A percentile compares a stretch with the other conserved stretches of the same genome.
These are phyloP conservation scores for Drosophila rhopaloa DNA, from an alignment of 1,140 invertebrate species.

Conservation along the genomic window DNA sequence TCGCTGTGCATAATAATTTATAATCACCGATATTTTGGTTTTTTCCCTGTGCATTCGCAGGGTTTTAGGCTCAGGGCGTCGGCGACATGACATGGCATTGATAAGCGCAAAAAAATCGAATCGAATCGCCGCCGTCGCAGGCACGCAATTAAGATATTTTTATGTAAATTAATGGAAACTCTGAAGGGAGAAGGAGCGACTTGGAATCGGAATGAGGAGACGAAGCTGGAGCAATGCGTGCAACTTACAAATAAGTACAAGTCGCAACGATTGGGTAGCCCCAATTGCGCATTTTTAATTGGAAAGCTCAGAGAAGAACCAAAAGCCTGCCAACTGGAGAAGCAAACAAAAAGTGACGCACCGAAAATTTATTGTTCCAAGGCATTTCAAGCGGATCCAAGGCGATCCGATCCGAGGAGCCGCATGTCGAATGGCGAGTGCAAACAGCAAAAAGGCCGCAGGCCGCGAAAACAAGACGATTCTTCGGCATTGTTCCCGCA, in stretches of 20 bases:
- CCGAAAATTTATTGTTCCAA: slow-evolving; percentile 81
- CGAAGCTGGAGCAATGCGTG: slow-evolving; percentile 57
- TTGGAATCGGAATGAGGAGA: slow-evolving; percentile 2
- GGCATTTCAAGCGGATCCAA: slow-evolving; percentile 36
- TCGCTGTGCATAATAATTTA: not conserved
- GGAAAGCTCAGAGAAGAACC: slow-evolving; percentile 51
- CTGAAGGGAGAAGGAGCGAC: slow-evolving; percentile 8
- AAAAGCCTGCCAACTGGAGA: slow-evolving; percentile 9
- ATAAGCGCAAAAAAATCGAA: slow-evolving; percentile 52
- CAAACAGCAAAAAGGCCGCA: slow-evolving; percentile 73
- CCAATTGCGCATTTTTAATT: slow-evolving; percentile 82
- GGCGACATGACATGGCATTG: slow-evolving; percentile 74
- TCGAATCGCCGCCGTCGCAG: slow-evolving; percentile 25
- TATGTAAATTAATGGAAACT: slow-evolving; percentile 75
- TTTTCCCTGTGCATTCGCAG: not conserved
- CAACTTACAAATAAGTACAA: slow-evolving; percentile 81
- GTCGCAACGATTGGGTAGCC: slow-evolving; percentile 43
- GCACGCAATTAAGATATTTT: slow-evolving; percentile 79
- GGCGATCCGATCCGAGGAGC: slow-evolving; percentile 26
- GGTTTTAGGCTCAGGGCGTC: slow-evolving; percentile 39
- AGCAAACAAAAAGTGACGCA: slow-evolving; percentile 71
- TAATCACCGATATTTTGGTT: not conserved
- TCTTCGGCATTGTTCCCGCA: slow-evolving; percentile 21
- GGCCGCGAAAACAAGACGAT: slow-evolving; percentile 25
- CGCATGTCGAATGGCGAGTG: slow-evolving; percentile 68